phyloP scores from a whole-genome alignment of 1,140 invertebrate genomes.

The Drosophila dunni region DNA sequence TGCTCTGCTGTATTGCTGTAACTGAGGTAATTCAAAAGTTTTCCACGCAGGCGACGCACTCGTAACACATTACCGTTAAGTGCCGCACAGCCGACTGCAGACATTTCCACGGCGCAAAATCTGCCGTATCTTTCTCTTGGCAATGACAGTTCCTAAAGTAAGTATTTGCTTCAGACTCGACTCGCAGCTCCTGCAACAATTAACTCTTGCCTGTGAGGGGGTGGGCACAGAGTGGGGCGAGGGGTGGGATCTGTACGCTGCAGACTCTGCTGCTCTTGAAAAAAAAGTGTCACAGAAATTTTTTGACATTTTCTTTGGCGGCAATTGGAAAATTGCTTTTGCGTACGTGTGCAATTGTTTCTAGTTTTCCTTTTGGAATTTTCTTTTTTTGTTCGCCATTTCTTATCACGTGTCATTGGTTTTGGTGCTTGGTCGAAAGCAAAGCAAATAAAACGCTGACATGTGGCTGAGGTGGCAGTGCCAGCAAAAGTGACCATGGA shows the following conservation, averaged over 20 bases:
- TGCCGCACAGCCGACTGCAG: constrained; percentile 28
- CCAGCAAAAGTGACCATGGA: background rate
- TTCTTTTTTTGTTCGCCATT: constrained; percentile 51
- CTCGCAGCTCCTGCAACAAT: constrained; percentile 56
- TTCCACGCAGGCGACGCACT: constrained; percentile 65
- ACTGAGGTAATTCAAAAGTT: constrained; percentile 83
- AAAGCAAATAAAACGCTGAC: constrained; percentile 71
- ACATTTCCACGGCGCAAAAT: constrained; percentile 16
- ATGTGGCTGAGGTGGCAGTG: constrained; percentile 51
- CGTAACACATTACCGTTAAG: constrained; percentile 61
- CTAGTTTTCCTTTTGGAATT: constrained; percentile 17
- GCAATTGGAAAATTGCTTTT: constrained; percentile 77
- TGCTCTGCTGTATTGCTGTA: constrained; percentile 45
- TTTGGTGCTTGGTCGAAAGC: constrained; percentile 41
- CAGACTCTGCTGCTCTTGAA: no score
- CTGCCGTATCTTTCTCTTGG: constrained; percentile 38
- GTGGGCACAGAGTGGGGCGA: background rate
- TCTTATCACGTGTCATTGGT: constrained; percentile 79
- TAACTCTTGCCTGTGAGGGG: constrained; percentile 48
- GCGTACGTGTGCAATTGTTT: constrained; percentile 74
- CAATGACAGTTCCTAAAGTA: constrained; percentile 58
- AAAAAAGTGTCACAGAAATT: constrained; percentile 61
- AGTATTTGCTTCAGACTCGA: constrained; percentile 69
- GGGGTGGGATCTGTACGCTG: background rate
- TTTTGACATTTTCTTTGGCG: constrained; percentile 70